Evolutionary conservation across 2,797 vertebrate genomes (phyloP), one percentile per base, ranked within the genome.

Genomic region (Parambassis ranga): DNA sequence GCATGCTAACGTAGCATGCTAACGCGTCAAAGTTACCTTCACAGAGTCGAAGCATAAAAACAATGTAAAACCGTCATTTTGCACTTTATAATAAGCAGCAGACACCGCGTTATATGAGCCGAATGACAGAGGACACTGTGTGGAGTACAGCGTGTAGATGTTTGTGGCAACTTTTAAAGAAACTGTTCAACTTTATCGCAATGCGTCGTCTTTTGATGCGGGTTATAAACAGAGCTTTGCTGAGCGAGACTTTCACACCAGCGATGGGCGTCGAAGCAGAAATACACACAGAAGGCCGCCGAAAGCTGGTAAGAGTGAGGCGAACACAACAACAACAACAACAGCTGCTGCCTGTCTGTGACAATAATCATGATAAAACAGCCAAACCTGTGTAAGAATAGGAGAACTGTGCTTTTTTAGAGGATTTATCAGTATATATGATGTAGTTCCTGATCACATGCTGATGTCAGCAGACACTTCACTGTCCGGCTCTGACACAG

Each of bases 271-370:
- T 26, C 0, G 83, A 85, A 8, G 70, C 69, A 13, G 57, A 60
- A 20, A 22, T 66, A 3, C 82, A 83, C 38, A 51, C 71, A 5
- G 32, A 64, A 9, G 49, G 31, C 1, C 79, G 47, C 7, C 49
- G 81, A 10, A 90, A 58, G 60, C 23, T 93, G 89, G 92, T 91
- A 19, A 77, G 88, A 81, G 7, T 37, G 4, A n/a, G n/a, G n/a
- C n/a, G n/a, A n/a, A n/a, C n/a, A n/a, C n/a, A n/a, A n/a, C n/a
- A n/a, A n/a, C n/a, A n/a, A n/a, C n/a, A n/a, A n/a, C n/a, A n/a
- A n/a, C n/a, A n/a, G n/a, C n/a, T n/a, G n/a, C n/a, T n/a, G n/a
- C n/a, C n/a, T n/a, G n/a, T n/a, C n/a, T n/a, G n/a, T n/a, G n/a
- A n/a, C n/a, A n/a, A n/a, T n/a, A n/a, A n/a, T n/a, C n/a, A n/a